Percentiles rank a stretch among this genome's conserved stretches.
Evolutionary conservation across 2,797 vertebrate genomes (phyloP).

Genomic region (Siniperca scherzeri): DNA sequence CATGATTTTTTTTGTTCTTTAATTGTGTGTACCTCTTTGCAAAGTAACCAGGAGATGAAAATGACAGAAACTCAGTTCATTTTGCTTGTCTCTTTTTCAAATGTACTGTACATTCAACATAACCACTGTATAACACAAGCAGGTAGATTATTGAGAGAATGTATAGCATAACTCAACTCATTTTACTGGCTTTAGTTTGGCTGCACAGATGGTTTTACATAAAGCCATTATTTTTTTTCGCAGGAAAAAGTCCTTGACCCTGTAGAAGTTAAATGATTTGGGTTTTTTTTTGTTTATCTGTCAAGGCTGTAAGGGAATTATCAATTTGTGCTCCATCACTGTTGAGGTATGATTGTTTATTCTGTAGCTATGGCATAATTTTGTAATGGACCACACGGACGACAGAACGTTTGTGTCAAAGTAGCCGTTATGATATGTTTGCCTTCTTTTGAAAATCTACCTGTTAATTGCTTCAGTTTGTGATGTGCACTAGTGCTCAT

Average conservation of each 20-base stretch:
- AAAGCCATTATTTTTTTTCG: constrained; percentile 24
- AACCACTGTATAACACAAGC: constrained; percentile 58
- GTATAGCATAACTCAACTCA: constrained; percentile 46
- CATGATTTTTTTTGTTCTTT: constrained; percentile 45
- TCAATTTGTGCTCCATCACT: constrained; percentile 52
- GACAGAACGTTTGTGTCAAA: constrained; percentile 33
- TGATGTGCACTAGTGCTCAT: constrained; percentile 79
- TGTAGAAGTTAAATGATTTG: constrained; percentile 10
- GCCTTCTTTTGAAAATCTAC: constrained; percentile 73
- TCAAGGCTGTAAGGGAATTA: constrained; percentile 24
- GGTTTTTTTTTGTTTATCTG: constrained; percentile 5
- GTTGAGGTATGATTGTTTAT: constrained; percentile 61
- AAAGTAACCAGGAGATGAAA: constrained; percentile 46
- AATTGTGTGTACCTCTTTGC: constrained; percentile 40
- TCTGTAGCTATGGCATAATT: constrained; percentile 49
- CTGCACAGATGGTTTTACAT: constrained; percentile 36
- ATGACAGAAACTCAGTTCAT: constrained; percentile 29
- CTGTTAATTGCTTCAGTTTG: constrained; percentile 76
- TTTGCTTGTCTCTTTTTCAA: constrained; percentile 31
- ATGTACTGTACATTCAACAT: constrained; percentile 58
- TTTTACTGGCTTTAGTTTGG: constrained; percentile 32
- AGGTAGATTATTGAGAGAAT: constrained; percentile 71
- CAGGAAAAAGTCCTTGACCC: constrained; percentile 31
- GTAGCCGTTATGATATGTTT: constrained; percentile 58
- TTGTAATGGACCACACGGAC: constrained; percentile 30